Percentiles rank a stretch among this genome's conserved stretches.
These are phyloP conservation scores for Tauraco hartlaubi DNA, from an alignment of 2,797 vertebrate genomes.

Conservation along the genomic window DNA sequence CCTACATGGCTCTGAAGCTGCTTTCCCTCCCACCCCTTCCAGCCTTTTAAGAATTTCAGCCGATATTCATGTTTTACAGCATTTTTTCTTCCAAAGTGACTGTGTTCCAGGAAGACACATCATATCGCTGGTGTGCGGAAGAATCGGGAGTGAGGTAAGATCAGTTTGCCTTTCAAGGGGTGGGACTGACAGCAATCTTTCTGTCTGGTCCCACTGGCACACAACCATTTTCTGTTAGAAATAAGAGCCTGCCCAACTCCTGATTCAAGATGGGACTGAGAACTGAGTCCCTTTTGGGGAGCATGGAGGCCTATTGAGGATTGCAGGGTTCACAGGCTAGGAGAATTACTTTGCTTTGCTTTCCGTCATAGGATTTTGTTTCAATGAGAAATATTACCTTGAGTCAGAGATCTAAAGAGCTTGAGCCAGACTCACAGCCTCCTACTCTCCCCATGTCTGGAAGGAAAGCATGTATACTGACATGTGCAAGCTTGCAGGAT, in stretches of 20 bases:
- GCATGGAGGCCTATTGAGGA: neutral
- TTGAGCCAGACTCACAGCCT: neutral
- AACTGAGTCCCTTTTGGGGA: neutral
- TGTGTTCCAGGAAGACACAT: neutral
- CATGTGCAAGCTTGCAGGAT: neutral
- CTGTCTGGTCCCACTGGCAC: neutral
- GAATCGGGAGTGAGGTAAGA: neutral
- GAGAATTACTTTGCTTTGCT: neutral
- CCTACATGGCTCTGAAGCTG: neutral
- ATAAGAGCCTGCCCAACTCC: neutral
- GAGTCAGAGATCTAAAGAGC: neutral
- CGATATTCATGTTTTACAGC: neutral
- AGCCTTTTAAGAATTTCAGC: neutral
- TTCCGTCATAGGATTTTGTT: neutral
- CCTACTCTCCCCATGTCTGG: neutral
- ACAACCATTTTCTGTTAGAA: neutral
- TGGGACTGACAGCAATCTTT: neutral
- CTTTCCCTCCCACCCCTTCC: rapidly evolving
- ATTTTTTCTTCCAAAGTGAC: neutral
- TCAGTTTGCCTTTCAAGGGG: neutral
- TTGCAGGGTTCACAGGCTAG: neutral
- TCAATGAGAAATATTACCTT: neutral
- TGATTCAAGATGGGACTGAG: neutral
- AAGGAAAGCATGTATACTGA: neutral
- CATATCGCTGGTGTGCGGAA: neutral